phyloP scores from a whole-genome alignment of 2,888 invertebrate species.

The Drosophila diplacantha region DNA sequence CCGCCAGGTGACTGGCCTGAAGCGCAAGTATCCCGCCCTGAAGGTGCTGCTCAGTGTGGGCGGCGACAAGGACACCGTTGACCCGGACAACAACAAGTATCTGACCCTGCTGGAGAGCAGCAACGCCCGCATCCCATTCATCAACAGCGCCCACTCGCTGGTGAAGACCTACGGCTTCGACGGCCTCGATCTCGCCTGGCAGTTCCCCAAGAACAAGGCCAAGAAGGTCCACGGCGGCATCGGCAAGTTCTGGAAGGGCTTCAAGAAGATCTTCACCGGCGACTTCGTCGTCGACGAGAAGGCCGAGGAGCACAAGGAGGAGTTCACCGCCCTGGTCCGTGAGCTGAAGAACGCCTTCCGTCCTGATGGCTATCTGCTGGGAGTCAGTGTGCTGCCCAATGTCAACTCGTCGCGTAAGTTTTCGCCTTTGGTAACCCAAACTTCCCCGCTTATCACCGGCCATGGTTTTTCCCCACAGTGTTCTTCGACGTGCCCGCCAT shows the following conservation, averaged over 20 bases:
- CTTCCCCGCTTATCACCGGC: background rate
- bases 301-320: slow-evolving; percentile 88
- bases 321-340: slow-evolving; percentile 86
- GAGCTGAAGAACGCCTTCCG: slow-evolving; percentile 86
- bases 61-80: slow-evolving; percentile 84
- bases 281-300: slow-evolving; percentile 87
- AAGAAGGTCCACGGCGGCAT: slow-evolving; percentile 85
- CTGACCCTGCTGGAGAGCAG: slow-evolving; percentile 85
- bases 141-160: slow-evolving; percentile 85
- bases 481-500: slow-evolving; percentile 88
- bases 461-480: slow-evolving; percentile 78
- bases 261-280: slow-evolving; percentile 86
- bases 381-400: slow-evolving; percentile 86
- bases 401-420: slow-evolving; percentile 85
- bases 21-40: slow-evolving; percentile 83
- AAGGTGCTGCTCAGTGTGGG: slow-evolving; percentile 87
- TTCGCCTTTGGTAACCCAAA: background rate
- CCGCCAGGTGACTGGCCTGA: slow-evolving; percentile 84
- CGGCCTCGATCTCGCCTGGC: slow-evolving; percentile 92
- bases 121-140: slow-evolving; percentile 85
- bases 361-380: slow-evolving; percentile 83
- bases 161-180: slow-evolving; percentile 89
- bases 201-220: slow-evolving; percentile 87
- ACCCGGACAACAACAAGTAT: slow-evolving; percentile 83
- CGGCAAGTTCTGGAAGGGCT: slow-evolving; percentile 84